Evolutionary conservation across 1,140 invertebrate genomes (phyloP), one percentile per base, ranked within the genome.

Genomic region (Drosophila sulfurigaster): DNA sequence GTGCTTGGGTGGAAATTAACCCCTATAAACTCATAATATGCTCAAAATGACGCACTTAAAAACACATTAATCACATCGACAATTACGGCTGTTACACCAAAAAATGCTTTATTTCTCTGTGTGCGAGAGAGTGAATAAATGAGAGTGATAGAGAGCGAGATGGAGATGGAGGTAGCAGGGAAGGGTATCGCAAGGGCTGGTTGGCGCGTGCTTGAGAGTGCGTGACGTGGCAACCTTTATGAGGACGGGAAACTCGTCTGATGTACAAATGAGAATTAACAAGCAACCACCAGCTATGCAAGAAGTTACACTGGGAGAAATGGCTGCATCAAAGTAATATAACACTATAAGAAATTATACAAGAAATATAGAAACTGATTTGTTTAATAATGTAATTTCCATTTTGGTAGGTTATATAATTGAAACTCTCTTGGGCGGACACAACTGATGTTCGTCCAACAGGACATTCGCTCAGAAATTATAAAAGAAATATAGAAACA

Each of bases 1-100:
- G 81, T 81, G 62, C 78, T 79, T 70, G 85, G 63, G 72, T 72
- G 73, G 82, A 90, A 90, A 90, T 90, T 90, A 90, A 90, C 87
- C 86, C 86, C 86, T 82, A 91, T 90, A 90, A 90, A 90, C 82
- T 80, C 70, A 85, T 90, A 90, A 90, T 90, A 86, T 89, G 81
- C 86, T 86, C 79, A 86, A 90, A 89, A 89, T 90, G 81, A 90
- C 89, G 86, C 86, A 90, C 86, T 90, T 90, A 90, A 90, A 90
- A 82, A 82, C 87, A 90, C 86, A 90, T 90, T 90, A 90, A 90
- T 90, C 86, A 90, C 87, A 90, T 90, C 86, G 81, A 89, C 85
- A 89, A 89, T 89, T 89, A 90, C 88, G 75, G 52, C 57, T 62
- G 75, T 67, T 63, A 73, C 58, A 25, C 62, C 75, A 66, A 76